Percentiles rank a stretch among this genome's conserved stretches.
Conservation (phyloP, 2,888 invertebrate species). For the Lycocerus yunnanus region DNA sequence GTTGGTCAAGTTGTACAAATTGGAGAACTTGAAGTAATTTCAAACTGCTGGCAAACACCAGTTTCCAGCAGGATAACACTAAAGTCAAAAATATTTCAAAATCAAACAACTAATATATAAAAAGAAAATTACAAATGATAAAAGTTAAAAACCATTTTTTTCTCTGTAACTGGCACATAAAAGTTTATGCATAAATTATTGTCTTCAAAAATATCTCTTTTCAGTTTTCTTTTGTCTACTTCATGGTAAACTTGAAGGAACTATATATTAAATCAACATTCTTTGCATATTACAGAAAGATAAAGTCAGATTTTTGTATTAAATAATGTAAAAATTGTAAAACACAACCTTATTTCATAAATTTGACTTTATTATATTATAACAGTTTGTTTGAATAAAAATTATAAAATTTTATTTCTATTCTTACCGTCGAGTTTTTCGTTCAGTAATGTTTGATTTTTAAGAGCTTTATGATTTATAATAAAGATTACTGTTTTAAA, state of each 20-base stretch:
- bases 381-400: no score
- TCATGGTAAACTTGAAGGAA: not conserved
- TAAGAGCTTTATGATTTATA: no score
- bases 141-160: not conserved
- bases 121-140: not conserved
- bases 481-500: no score
- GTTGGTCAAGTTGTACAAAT: not conserved
- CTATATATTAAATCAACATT: not conserved
- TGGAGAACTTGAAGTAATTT: not conserved
- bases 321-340: not conserved
- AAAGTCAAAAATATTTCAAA: not conserved
- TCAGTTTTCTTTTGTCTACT: not conserved
- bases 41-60: not conserved
- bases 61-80: not conserved
- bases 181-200: not conserved
- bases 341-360: not conserved
- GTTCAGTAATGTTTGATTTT: no score
- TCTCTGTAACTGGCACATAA: not conserved
- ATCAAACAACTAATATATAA: not conserved
- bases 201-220: not conserved
- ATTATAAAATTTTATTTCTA: no score
- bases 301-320: not conserved
- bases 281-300: not conserved
- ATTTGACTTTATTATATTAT: no score
- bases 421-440: no score